Evolutionary conservation across 2,888 invertebrate genomes (phyloP), one percentile per base, ranked within the genome.

Genomic region (Germaria angustata): DNA sequence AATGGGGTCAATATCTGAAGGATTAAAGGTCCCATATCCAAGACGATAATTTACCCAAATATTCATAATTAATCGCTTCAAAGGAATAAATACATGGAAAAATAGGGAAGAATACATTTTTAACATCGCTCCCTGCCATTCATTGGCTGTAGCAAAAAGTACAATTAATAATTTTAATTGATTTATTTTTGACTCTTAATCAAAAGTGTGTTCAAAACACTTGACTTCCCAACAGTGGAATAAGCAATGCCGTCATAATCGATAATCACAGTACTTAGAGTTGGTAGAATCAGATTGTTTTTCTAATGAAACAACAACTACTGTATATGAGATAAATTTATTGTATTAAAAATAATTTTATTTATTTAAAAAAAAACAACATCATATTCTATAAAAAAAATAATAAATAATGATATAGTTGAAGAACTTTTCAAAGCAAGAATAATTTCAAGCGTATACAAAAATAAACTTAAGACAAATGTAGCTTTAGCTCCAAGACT

Each of bases 11-110:
- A 88, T 86, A 65, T 87, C 81, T 39, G 80, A 77, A 0, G 83
- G 81, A 17, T 85, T 84, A 53, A 88, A 88, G n/a, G 86, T 84
- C 1, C 87, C 88, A 59, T 87, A 86, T 13, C 84, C 88, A 9
- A 53, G 71, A 1, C 86, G 85, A 59, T 89, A 88, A 34, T 83
- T 32, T 7, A 75, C 2, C 89, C 89, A 89, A 0, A 87, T 88
- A 24, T 87, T 87, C 83, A 84, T 86, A 24, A 88, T 53, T 89
- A 88, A 53, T 59, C 59, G 1, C 81, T 81, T 4, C 13, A 78
- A 71, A 20, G 15, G 5, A 41, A 8, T 20, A 34, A 46, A 32
- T 7, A 28, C 15, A 5, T 24, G 32, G 1, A 1, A 13, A 32
- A 28, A 15, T 6, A 2, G 9, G 15, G 20, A 6, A 24, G 1